Evolutionary conservation across 2,113 vertebrate species (phyloP).

Genomic region (Gasterosteus nipponicus): DNA sequence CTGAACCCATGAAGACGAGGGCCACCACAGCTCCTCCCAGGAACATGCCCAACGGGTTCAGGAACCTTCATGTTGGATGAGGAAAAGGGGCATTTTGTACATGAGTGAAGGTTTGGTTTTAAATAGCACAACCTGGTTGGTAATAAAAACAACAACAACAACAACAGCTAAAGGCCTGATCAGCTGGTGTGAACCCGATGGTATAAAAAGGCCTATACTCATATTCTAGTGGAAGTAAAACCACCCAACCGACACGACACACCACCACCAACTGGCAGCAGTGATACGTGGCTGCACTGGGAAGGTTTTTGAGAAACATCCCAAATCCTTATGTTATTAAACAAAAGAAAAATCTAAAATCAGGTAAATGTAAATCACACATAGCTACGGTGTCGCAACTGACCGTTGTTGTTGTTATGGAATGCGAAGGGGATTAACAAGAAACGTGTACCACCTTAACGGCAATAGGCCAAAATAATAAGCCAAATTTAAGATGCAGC

Average conservation of each 20-base stretch:
- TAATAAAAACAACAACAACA: neutral
- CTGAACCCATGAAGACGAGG: slow-evolving; percentile 90
- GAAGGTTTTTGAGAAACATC: neutral
- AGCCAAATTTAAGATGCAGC: neutral
- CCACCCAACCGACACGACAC: neutral
- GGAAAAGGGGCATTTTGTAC: neutral
- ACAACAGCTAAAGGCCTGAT: slow-evolving; percentile 5
- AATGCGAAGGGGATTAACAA: neutral
- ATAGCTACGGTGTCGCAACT: neutral
- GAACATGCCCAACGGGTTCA: slow-evolving; percentile 94
- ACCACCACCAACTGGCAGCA: neutral
- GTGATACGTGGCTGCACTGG: neutral
- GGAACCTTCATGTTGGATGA: slow-evolving; percentile 80
- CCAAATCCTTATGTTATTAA: neutral
- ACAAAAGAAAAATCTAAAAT: neutral
- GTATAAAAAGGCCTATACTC: slow-evolving; percentile 29
- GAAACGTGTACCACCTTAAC: neutral
- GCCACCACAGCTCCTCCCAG: slow-evolving; percentile 89
- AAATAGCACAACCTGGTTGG: slow-evolving; percentile 62
- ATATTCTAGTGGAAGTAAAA: slow-evolving; percentile 15
- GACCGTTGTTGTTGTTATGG: neutral
- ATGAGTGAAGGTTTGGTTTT: neutral
- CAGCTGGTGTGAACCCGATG: slow-evolving; percentile 6
- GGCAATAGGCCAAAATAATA: neutral
- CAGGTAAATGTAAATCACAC: neutral